These are phyloP conservation scores for Lophius americanus DNA, from an alignment of 2,797 vertebrate species.

Conservation along the genomic window DNA sequence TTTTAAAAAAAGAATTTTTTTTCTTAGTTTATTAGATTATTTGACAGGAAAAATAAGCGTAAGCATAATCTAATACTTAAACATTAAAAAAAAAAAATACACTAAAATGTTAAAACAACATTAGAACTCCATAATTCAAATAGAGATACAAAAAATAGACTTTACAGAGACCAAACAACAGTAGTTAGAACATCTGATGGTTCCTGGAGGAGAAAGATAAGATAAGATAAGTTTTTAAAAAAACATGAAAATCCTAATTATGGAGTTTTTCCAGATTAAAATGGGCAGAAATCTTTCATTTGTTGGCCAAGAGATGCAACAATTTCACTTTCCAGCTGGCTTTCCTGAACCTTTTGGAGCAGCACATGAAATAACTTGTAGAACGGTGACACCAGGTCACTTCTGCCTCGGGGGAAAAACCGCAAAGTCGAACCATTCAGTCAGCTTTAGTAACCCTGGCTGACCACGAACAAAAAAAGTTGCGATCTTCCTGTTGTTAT, in stretches of 20 bases:
- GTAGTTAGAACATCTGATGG: no score
- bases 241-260: no score
- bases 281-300: conserved; percentile 33
- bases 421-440: conserved; percentile 28
- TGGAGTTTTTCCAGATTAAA: conserved; percentile 11
- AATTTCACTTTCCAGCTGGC: conserved; percentile 45
- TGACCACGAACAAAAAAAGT: conserved; percentile 33
- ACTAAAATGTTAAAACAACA: no score
- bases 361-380: neutral
- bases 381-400: conserved; percentile 49
- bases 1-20: no score
- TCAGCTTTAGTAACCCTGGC: conserved; percentile 37
- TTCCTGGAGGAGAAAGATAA: no score
- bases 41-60: no score
- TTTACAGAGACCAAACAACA: no score
- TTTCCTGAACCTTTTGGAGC: neutral
- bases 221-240: no score
- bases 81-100: neutral
- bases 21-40: no score
- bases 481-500: conserved; percentile 38
- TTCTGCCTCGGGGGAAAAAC: conserved; percentile 47
- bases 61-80: neutral
- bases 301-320: conserved; percentile 9
- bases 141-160: neutral
- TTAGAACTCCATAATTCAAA: neutral